phyloP scores from a whole-genome alignment of 1,140 invertebrate genomes.

The Eumaeus atala region DNA sequence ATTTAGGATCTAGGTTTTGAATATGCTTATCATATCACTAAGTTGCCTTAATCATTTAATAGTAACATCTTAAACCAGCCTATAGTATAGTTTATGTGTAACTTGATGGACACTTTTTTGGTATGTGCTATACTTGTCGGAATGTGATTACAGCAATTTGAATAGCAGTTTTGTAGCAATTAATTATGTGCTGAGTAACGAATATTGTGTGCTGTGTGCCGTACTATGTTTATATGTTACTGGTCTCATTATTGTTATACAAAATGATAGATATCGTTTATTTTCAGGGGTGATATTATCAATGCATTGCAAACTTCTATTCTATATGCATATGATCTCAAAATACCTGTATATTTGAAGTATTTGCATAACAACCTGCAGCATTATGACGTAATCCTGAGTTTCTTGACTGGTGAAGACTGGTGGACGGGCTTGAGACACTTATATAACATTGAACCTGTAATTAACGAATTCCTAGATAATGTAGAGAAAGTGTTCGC shows the following conservation, averaged over 20 bases:
- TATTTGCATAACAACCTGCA: conserved; percentile 54
- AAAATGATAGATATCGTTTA: background rate
- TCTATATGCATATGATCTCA: conserved; percentile 51
- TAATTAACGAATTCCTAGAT: conserved; percentile 42
- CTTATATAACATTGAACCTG: conserved; percentile 42
- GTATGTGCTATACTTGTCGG: too few relatives aligned
- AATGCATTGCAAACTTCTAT: conserved; percentile 36
- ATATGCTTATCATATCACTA: too few relatives aligned
- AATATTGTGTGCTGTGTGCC: too few relatives aligned
- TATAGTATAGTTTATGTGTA: too few relatives aligned
- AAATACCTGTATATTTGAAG: conserved; percentile 52
- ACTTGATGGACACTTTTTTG: too few relatives aligned
- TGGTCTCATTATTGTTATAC: background rate
- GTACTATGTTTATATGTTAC: too few relatives aligned
- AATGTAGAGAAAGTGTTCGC: conserved; percentile 48
- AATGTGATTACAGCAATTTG: too few relatives aligned
- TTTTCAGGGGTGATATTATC: conserved; percentile 14
- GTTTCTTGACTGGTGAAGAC: conserved; percentile 51
- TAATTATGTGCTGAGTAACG: too few relatives aligned
- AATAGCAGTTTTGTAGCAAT: too few relatives aligned
- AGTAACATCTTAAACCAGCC: too few relatives aligned
- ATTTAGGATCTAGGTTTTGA: too few relatives aligned
- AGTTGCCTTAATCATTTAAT: too few relatives aligned
- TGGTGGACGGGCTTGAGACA: conserved; percentile 56
- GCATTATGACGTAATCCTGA: conserved; percentile 44